Evolutionary conservation across 2,113 vertebrate genomes (phyloP), one percentile per base, ranked within the genome.

Genomic region (Embiotoca jacksoni): DNA sequence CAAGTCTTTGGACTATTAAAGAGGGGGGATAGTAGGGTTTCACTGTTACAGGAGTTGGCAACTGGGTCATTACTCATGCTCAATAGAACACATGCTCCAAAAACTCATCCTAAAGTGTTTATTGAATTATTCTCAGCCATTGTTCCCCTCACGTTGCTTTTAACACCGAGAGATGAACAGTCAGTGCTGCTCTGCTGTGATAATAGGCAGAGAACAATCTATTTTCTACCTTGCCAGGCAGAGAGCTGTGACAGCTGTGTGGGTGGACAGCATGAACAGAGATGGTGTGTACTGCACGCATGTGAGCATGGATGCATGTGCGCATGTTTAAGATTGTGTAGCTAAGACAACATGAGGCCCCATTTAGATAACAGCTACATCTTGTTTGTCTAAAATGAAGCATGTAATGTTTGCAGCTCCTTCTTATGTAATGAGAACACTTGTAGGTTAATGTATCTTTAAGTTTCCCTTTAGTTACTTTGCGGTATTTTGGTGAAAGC

Each of bases 161-260:
- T 3, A 23, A 16, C 53, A 23, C 9, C 23, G 2, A n/a, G 16
- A 73, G 55, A 39, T 16, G 68, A 67, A 65, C 54, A 41, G 31
- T 57, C 33, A 41, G 70, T 3, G 61, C 69, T 52, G 30, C 69
- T 69, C 52, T 13, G 63, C 68, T 60, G 67, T 81, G 78, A 79
- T 81, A 78, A 83, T 58, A 66, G 41, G 36, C 70, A 81, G 77
- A 0, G 44, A 82, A 71, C 53, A 0, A 83, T 77, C 84, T 78
- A 88, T 90, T 90, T 91, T 71, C 75, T 61, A 74, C 62, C 44
- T 47, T 31, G 9, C 78, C 67, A 58, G 60, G 49, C 83, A 6
- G 76, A 85, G 82, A 85, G 82, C 81, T 57, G 83, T 82, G 83
- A 84, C 80, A 64, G 64, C 58, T 67, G 83, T 68, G 88, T 87